phyloP scores from a whole-genome alignment of 1,140 invertebrate species.

The Conus ventricosus region DNA sequence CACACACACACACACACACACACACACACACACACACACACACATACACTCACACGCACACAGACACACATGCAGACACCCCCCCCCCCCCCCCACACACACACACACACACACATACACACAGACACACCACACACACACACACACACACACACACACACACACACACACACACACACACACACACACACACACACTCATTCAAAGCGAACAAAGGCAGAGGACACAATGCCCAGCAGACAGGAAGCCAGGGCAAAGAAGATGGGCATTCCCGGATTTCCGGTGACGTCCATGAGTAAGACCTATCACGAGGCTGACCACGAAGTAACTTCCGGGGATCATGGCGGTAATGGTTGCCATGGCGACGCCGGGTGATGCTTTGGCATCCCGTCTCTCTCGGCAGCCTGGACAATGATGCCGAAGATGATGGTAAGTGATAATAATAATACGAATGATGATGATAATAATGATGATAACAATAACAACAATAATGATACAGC shows the following conservation, averaged over 20 bases:
- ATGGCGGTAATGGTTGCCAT: slow-evolving; percentile 28
- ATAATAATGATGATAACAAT: too few species aligned
- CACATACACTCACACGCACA: too few species aligned
- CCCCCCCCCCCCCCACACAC: too few species aligned
- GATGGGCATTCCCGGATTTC: slow-evolving; percentile 22
- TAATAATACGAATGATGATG: not conserved
- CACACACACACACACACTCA: not conserved
- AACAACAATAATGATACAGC: not conserved
- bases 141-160: slow-evolving; percentile 4
- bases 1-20: too few species aligned
- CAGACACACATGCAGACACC: too few species aligned
- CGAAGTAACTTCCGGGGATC: slow-evolving; percentile 32
- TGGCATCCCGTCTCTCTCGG: not conserved
- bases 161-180: not conserved
- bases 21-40: too few species aligned
- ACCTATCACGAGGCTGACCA: slow-evolving; percentile 35
- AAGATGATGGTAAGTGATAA: not conserved
- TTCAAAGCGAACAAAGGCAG: not conserved
- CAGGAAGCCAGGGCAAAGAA: not conserved
- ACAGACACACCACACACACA: too few species aligned
- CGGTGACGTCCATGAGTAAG: slow-evolving; percentile 25
- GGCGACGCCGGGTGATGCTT: not conserved
- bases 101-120: too few species aligned
- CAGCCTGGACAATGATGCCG: too few species aligned
- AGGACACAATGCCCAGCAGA: not conserved